Evolutionary conservation across 2,797 vertebrate genomes (phyloP).

Genomic region (Acridotheres tristis): DNA sequence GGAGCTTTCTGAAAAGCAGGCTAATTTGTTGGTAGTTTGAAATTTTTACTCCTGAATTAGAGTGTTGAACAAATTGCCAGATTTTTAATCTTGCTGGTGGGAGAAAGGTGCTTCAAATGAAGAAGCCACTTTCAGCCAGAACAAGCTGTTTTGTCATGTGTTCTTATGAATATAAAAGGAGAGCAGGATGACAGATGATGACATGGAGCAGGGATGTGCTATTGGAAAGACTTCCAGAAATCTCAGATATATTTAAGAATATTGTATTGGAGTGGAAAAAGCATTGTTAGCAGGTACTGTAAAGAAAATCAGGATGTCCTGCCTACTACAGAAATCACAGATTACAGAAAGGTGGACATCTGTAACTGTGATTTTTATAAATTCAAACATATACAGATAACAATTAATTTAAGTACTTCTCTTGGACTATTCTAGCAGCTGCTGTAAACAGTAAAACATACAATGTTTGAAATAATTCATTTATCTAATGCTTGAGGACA

Average conservation of each 20-base stretch:
- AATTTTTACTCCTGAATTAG: not conserved
- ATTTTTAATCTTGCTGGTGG: not conserved
- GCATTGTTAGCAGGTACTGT: not conserved
- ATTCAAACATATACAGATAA: not conserved
- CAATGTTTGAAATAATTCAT: not conserved
- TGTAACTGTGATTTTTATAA: not conserved
- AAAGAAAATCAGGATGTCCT: not conserved
- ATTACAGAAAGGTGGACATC: not conserved
- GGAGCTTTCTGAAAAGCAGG: not conserved
- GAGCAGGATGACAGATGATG: not conserved
- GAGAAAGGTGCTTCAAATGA: not conserved
- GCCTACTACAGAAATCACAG: not conserved
- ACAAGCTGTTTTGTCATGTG: not conserved
- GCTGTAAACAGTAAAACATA: not conserved
- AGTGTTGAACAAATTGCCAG: not conserved
- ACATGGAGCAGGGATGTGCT: not conserved
- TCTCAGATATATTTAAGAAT: not conserved
- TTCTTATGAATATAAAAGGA: not conserved
- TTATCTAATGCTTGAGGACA: not conserved
- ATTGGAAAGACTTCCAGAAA: not conserved
- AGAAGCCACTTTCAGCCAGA: not conserved
- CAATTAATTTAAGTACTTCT: not conserved
- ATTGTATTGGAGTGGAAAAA: not conserved
- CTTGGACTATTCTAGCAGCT: not conserved
- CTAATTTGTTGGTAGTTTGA: not conserved